Evolutionary conservation across 2,888 invertebrate species (phyloP), one percentile per base, ranked within the genome.

Genomic region (Laothoe populi): DNA sequence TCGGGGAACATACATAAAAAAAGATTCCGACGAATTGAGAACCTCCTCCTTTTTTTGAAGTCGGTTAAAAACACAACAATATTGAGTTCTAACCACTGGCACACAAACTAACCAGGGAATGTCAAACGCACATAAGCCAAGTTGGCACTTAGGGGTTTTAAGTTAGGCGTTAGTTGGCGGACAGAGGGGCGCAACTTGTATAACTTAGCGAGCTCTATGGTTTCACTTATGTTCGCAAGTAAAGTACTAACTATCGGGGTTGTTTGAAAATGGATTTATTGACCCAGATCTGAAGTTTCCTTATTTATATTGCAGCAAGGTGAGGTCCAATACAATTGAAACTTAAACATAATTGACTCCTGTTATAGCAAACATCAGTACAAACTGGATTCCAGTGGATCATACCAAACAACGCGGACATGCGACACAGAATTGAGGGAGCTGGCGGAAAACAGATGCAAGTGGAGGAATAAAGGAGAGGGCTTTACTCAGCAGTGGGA

Each of bases 91-190:
- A 4, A 26, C 26, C 16, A 16, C 49, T 53, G 44, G 19, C 21
- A 53, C 16, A 35, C 16, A 31, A 53, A 35, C 19, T 35, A 31
- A 35, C 26, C 26, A 53, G 35, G 53, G 53, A 35, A 35, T 35
- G 53, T 53, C 35, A 53, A 53, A 35, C 19, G 35, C 53, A 53
- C 53, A 26, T 49, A 49, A 53, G 35, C 53, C 31, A 35, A 53
- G 53, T 53, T 53, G 31, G 53, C 53, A 53, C 35, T 53, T 53
- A 53, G 35, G 31, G 53, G 35, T 35, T 53, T 53, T 19, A 26
- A 35, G 53, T 53, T 35, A 31, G 26, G 8, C 19, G 53, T 16
- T 16, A 49, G 49, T 19, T 35, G 53, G 16, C 19, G 19, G 53
- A 16, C 53, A 35, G 31, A 7, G 48, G n/a, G 26, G 24, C 48